Evolutionary conservation across 2,797 vertebrate species (phyloP).

Genomic region (Schizopygopsis pylzovi): DNA sequence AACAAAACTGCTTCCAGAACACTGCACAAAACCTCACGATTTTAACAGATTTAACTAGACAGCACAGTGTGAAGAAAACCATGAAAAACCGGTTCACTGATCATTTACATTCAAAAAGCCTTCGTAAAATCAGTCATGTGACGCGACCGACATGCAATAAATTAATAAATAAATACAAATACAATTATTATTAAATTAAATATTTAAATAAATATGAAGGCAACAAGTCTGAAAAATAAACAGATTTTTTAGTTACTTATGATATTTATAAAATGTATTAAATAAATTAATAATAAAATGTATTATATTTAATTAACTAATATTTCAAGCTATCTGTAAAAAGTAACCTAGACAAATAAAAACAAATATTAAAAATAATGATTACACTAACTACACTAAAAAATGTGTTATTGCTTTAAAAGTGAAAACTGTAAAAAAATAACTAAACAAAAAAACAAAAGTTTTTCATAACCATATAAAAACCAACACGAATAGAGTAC

Average conservation of each 20-base stretch:
- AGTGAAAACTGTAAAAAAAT: too few species aligned
- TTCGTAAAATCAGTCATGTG: not conserved
- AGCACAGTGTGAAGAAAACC: not conserved
- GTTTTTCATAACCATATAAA: too few species aligned
- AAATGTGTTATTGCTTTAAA: too few species aligned
- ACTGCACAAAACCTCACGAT: not conserved
- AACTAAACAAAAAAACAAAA: too few species aligned
- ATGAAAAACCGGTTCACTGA: not conserved
- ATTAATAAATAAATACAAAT: not conserved
- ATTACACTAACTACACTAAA: too few species aligned
- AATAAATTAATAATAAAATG: too few species aligned
- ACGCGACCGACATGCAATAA: not conserved
- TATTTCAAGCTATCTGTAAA: too few species aligned
- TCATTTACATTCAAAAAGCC: not conserved
- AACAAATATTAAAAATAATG: too few species aligned
- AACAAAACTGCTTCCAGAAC: not conserved
- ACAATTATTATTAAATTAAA: too few species aligned
- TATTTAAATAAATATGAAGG: not conserved
- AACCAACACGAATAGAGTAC: not conserved
- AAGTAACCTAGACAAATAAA: too few species aligned
- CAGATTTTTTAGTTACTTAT: not conserved
- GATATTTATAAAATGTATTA: not conserved
- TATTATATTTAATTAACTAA: too few species aligned
- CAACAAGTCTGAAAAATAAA: not conserved
- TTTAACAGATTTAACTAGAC: not conserved